Evolutionary conservation across 2,113 vertebrate species (phyloP).

Genomic region (Nipponia nippon): DNA sequence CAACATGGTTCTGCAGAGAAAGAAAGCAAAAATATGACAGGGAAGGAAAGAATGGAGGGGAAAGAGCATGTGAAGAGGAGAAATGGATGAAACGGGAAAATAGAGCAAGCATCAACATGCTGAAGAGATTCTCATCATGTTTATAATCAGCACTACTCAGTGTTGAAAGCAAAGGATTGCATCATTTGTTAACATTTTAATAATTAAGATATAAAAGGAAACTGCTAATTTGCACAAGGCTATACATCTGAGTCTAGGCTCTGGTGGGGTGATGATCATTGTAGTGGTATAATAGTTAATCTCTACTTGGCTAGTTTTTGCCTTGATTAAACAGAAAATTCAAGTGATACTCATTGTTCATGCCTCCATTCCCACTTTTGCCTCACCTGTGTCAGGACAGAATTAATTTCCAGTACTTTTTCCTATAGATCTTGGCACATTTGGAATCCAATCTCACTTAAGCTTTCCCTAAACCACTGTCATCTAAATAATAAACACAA

Average conservation of each 20-base stretch:
- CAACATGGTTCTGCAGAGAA: background rate
- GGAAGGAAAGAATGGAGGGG: background rate
- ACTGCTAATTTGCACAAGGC: background rate
- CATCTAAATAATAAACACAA: background rate
- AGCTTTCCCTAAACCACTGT: background rate
- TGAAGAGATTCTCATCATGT: background rate
- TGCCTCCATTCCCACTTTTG: background rate
- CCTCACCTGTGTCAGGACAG: background rate
- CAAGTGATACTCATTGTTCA: background rate
- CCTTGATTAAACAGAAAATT: background rate
- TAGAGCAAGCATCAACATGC: background rate
- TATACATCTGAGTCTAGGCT: background rate
- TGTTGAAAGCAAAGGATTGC: background rate
- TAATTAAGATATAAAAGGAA: background rate
- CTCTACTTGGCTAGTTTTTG: background rate
- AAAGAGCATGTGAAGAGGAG: background rate
- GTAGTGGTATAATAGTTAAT: background rate
- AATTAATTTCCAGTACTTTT: background rate
- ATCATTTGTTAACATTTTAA: background rate
- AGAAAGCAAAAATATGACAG: background rate
- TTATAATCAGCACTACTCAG: background rate
- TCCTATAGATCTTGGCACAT: background rate
- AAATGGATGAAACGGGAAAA: background rate
- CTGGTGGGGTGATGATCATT: background rate
- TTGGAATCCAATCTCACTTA: background rate